Evolutionary conservation across 2,888 invertebrate genomes (phyloP).

Genomic region (Melanargia galathea): DNA sequence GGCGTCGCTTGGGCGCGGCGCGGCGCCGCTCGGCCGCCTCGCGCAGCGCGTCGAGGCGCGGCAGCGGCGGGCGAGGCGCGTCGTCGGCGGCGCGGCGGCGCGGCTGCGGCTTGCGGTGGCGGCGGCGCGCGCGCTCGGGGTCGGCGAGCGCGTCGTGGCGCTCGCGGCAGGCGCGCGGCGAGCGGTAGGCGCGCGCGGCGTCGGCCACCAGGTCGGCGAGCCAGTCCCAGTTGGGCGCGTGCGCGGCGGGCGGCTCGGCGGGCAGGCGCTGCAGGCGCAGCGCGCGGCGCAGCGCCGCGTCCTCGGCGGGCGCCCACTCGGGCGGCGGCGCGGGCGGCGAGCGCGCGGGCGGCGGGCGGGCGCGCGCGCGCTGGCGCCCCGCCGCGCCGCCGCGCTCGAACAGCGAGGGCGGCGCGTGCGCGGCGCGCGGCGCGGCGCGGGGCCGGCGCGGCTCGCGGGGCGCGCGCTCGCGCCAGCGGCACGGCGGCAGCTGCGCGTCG

Average conservation of each 20-base stretch:
- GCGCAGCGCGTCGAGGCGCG: constrained; percentile 88
- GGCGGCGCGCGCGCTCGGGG: constrained; percentile 94
- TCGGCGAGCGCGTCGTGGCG: constrained; percentile 95
- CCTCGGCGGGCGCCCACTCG: constrained; percentile 96
- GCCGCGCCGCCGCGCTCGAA: constrained; percentile 89
- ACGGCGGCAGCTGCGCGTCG: constrained; percentile 86
- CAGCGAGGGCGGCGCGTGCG: constrained; percentile 88
- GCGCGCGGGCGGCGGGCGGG: constrained; percentile 87
- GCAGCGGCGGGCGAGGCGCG: constrained; percentile 68
- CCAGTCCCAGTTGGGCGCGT: constrained; percentile 98
- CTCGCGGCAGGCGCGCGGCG: constrained; percentile 94
- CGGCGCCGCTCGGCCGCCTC: constrained; percentile 87
- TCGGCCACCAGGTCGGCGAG: constrained; percentile 95
- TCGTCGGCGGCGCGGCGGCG: constrained; percentile 86
- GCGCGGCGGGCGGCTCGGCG: constrained; percentile 88
- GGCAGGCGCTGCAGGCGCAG: constrained; percentile 85
- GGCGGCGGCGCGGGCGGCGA: constrained; percentile 85
- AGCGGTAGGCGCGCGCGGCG: constrained; percentile 92
- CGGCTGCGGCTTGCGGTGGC: constrained; percentile 90
- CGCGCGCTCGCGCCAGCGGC: constrained; percentile 84
- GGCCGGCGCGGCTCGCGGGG: constrained; percentile 81
- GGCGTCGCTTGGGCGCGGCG: constrained; percentile 88
- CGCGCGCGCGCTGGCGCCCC: constrained; percentile 88
- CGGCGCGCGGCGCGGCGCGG: constrained; percentile 85
- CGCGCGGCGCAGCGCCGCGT: constrained; percentile 93